Evolutionary conservation across 2,888 invertebrate genomes (phyloP).

Genomic region (Mantis religiosa): DNA sequence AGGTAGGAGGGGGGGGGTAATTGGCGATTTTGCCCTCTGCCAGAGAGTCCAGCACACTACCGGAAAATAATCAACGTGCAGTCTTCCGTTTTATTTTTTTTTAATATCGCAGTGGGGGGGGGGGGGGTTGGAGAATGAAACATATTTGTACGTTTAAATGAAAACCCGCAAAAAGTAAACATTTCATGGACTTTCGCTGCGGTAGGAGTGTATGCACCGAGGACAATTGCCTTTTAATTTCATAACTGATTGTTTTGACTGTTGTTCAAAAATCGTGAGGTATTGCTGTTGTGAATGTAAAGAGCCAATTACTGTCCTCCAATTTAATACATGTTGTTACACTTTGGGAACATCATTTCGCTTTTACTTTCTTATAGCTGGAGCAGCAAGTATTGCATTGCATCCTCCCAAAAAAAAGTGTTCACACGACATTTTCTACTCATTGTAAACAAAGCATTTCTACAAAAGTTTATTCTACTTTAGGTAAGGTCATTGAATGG

Average conservation of each 20-base stretch:
- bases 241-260: neutral
- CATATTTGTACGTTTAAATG: neutral
- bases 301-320: neutral
- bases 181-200: neutral
- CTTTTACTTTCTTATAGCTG: no score
- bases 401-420: no score
- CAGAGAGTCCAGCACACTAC: neutral
- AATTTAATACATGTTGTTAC: no score
- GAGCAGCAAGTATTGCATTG: no score
- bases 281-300: neutral
- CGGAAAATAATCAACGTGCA: neutral
- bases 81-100: neutral
- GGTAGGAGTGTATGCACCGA: neutral
- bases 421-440: no score
- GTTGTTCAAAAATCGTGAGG: neutral
- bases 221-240: neutral
- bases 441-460: no score
- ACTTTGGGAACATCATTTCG: no score
- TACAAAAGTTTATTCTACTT: no score
- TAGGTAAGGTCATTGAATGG: no score
- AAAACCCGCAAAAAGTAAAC: neutral
- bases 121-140: neutral
- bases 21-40: constrained; percentile 4
- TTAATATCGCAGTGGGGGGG: neutral
- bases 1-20: neutral